Conservation (phyloP, 2,888 invertebrate genomes). For the Orthosia cruda region DNA sequence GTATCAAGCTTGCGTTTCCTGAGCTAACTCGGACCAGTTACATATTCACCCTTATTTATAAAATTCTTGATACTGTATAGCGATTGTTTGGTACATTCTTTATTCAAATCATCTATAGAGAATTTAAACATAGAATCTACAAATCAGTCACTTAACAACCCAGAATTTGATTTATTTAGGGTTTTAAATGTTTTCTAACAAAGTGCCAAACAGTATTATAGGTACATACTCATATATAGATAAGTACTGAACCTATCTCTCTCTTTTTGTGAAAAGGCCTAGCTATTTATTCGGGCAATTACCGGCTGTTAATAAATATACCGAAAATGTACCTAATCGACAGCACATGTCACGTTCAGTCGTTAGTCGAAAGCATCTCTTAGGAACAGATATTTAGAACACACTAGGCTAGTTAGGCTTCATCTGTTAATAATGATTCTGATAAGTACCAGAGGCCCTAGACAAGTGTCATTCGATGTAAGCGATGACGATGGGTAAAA, state of each 20-base stretch:
- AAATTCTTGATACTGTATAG: no score
- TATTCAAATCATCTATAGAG: no score
- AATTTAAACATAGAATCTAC: no score
- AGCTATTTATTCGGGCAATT: background rate
- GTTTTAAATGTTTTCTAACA: no score
- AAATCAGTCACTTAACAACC: no score
- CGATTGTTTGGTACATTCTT: no score
- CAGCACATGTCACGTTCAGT: conserved; percentile 24
- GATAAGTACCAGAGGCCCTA: conserved; percentile 3
- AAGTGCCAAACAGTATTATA: no score
- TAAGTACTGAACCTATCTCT: background rate
- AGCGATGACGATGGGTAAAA: no score
- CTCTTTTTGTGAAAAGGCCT: background rate
- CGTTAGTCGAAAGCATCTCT: conserved; percentile 4
- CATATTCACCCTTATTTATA: no score
- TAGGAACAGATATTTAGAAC: conserved; percentile 17
- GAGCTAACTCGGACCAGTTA: no score
- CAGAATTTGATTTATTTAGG: no score
- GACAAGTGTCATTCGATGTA: background rate
- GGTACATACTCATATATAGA: background rate
- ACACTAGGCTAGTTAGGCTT: background rate
- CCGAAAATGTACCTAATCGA: conserved; percentile 11
- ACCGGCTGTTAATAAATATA: conserved; percentile 16
- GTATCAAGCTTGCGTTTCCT: no score
- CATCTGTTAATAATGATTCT: background rate